These are phyloP conservation scores for Orientallactaga sibirica DNA, from an alignment of 2,797 vertebrate genomes.

Conservation along the genomic window DNA sequence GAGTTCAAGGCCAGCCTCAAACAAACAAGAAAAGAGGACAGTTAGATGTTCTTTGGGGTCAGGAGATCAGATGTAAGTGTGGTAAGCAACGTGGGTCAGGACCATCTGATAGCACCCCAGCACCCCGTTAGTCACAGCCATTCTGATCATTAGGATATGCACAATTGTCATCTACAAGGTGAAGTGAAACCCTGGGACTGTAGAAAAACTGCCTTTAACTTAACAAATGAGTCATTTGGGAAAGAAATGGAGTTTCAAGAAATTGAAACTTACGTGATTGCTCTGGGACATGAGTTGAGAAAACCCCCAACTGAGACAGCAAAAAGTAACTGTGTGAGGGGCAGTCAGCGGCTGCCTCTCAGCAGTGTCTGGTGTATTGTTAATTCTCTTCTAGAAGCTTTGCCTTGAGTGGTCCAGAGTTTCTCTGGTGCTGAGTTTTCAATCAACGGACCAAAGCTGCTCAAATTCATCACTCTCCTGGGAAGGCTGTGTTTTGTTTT, in stretches of 20 bases:
- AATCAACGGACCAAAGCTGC: neutral
- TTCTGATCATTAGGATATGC: neutral
- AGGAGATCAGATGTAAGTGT: neutral
- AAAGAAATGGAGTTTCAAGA: slow-evolving; percentile 50
- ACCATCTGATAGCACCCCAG: neutral
- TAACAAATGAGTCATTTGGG: neutral
- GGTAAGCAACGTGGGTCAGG: neutral
- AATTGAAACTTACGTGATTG: neutral
- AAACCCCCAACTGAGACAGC: neutral
- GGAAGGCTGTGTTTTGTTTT: neutral
- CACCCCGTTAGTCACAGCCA: neutral
- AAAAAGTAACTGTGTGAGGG: too few relatives aligned
- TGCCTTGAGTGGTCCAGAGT: neutral
- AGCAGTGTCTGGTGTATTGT: neutral
- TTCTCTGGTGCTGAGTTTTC: slow-evolving; percentile 5
- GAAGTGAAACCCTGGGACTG: slow-evolving; percentile 47
- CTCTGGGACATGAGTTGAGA: neutral
- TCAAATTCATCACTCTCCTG: neutral
- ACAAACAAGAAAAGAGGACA: too few relatives aligned
- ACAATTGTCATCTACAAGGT: neutral
- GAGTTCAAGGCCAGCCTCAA: too few relatives aligned
- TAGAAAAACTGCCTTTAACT: neutral
- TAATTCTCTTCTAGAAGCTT: neutral
- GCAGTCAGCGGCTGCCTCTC: neutral
- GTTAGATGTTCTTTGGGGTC: too few relatives aligned